These are phyloP conservation scores for Channa striata DNA, from an alignment of 2,797 vertebrate species.

Conservation along the genomic window DNA sequence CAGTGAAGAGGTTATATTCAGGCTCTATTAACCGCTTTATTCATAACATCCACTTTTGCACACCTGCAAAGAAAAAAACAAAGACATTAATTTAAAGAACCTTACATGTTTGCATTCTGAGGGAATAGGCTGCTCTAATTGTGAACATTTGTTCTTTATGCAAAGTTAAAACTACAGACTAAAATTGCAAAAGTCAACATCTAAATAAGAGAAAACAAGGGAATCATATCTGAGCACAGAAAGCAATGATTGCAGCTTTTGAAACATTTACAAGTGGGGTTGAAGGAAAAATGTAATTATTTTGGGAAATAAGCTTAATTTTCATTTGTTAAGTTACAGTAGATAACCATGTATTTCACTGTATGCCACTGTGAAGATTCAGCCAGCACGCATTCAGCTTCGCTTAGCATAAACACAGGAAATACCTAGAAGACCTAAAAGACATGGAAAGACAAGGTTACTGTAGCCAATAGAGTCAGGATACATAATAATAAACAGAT, in stretches of 20 bases:
- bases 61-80: slow-evolving; percentile 13
- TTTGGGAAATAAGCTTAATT: not conserved
- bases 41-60: slow-evolving; percentile 26
- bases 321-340: not conserved
- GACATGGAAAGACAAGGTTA: no score
- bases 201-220: not conserved
- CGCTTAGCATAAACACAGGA: not conserved
- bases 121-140: not conserved
- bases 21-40: not conserved
- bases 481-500: no score
- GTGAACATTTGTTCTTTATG: not conserved
- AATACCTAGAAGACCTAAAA: no score
- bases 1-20: slow-evolving; percentile 9
- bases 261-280: not conserved
- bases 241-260: slow-evolving; percentile 2
- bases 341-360: not conserved
- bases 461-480: no score
- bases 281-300: not conserved
- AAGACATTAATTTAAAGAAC: not conserved
- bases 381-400: not conserved
- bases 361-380: not conserved
- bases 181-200: not conserved
- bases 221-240: slow-evolving; percentile 2
- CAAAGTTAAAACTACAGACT: slow-evolving; percentile 19
- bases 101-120: slow-evolving; percentile 8